Conservation (phyloP, 2,888 invertebrate genomes). For the Fragum whitleyi region DNA sequence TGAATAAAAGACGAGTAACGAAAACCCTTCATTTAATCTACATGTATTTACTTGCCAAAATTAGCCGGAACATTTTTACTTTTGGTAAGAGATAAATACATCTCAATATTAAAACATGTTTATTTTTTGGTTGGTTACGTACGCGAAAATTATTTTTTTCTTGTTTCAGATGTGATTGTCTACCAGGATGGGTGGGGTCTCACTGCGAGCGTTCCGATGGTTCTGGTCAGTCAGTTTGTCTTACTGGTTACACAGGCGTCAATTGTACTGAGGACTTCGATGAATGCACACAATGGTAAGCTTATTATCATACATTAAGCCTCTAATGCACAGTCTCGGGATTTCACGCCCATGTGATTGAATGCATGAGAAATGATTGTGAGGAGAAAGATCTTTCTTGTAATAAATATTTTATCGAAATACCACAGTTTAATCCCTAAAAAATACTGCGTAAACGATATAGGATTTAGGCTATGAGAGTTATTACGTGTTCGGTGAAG, state of each 20-base stretch:
- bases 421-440: too few relatives aligned
- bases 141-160: too few relatives aligned
- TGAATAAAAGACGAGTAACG: too few relatives aligned
- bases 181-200: not conserved
- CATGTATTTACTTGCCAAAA: too few relatives aligned
- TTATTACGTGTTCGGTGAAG: too few relatives aligned
- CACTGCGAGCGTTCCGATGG: not conserved
- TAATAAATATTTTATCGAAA: not conserved
- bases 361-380: not conserved
- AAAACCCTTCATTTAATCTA: too few relatives aligned
- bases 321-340: not conserved
- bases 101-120: too few relatives aligned
- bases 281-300: not conserved
- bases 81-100: too few relatives aligned
- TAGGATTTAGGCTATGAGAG: too few relatives aligned
- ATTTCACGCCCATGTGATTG: not conserved
- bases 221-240: not conserved
- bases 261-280: not conserved
- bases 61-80: too few relatives aligned
- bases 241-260: not conserved
- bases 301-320: not conserved
- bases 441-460: too few relatives aligned
- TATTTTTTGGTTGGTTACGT: too few relatives aligned
- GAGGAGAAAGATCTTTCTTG: not conserved
- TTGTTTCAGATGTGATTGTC: not conserved